A percentile compares a stretch with the other conserved stretches of the same genome.
Conservation (phyloP, 2,797 vertebrate genomes). For the Poliocrania exsul region DNA sequence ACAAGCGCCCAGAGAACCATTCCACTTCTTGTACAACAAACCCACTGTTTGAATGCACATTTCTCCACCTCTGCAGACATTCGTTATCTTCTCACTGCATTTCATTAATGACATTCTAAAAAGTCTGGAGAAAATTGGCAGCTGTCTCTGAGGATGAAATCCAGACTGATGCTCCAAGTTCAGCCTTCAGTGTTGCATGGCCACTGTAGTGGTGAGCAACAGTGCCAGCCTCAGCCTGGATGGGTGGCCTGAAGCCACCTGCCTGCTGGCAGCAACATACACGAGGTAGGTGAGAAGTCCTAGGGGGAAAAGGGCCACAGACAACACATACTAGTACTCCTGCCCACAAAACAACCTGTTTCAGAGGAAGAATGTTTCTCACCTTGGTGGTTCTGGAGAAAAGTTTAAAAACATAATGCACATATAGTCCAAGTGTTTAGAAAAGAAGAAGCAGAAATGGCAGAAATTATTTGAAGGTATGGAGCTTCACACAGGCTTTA, state of each 20-base stretch:
- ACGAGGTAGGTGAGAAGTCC: not conserved
- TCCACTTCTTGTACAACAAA: not conserved
- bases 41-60: not conserved
- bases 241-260: not conserved
- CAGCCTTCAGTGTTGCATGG: accelerated
- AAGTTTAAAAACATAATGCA: not conserved
- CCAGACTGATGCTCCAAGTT: not conserved
- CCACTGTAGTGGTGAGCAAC: not conserved
- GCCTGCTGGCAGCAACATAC: not conserved
- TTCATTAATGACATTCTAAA: not conserved
- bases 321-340: not conserved
- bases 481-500: not conserved
- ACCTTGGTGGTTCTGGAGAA: not conserved
- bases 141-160: not conserved
- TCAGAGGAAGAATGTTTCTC: not conserved
- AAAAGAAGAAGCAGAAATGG: not conserved
- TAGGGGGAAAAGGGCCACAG: not conserved
- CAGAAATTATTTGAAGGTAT: not conserved
- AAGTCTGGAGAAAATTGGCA: not conserved
- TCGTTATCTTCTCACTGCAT: not conserved
- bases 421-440: not conserved
- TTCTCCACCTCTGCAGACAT: not conserved
- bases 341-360: not conserved
- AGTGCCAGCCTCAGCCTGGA: not conserved
- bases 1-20: accelerated